These are phyloP conservation scores for Tachysurus fulvidraco DNA, from an alignment of 2,113 vertebrate species.

Conservation along the genomic window DNA sequence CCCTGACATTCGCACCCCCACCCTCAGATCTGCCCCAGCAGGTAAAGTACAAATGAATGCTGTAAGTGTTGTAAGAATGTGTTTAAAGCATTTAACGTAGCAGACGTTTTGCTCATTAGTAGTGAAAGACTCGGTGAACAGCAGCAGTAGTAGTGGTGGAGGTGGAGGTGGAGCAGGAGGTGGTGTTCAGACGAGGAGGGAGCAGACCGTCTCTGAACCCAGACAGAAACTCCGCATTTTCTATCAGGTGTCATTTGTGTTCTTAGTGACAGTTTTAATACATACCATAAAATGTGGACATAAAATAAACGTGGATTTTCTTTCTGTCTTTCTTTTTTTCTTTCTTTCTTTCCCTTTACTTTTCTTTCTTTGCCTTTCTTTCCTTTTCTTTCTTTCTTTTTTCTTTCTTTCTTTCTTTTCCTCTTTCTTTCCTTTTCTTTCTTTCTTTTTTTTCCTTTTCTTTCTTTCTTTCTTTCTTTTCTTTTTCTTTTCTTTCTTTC, in stretches of 20 bases:
- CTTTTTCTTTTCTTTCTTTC: too few species aligned
- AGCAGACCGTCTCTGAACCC: constrained; percentile 87
- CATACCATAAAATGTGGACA: background rate
- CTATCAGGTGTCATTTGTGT: constrained; percentile 83
- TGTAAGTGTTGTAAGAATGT: background rate
- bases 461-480: too few species aligned
- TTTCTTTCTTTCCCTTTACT: too few species aligned
- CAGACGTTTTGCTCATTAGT: constrained; percentile 65
- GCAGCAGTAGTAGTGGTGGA: constrained; percentile 60
- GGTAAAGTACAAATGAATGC: constrained; percentile 69
- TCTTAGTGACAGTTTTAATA: background rate
- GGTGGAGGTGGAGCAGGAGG: background rate
- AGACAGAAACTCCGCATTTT: constrained; percentile 96
- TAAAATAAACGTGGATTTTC: background rate
- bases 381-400: background rate
- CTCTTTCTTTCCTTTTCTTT: too few species aligned
- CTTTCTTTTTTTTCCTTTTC: background rate
- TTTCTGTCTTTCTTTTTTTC: too few species aligned
- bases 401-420: background rate
- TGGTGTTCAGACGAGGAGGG: constrained; percentile 83
- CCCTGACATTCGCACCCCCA: constrained; percentile 88
- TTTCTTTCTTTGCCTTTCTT: background rate
- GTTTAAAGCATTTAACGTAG: constrained; percentile 14
- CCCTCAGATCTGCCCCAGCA: constrained; percentile 86
- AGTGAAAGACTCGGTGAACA: constrained; percentile 89